A percentile compares a stretch with the other conserved stretches of the same genome.
phyloP scores from a whole-genome alignment of 2,113 vertebrate species.

The Xyrauchen texanus region DNA sequence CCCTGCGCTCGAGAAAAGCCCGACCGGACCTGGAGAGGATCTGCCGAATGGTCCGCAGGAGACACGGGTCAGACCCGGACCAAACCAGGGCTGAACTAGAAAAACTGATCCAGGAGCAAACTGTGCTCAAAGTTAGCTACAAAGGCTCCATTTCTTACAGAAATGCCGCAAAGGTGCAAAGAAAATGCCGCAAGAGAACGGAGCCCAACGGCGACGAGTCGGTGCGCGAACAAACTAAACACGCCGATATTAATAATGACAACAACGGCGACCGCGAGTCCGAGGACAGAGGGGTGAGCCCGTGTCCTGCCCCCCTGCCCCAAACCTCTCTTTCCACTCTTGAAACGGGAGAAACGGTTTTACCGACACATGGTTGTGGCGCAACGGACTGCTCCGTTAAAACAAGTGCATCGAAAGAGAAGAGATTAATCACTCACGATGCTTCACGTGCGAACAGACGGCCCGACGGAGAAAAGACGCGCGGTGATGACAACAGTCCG shows the following conservation, averaged over 20 bases:
- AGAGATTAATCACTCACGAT: conserved; percentile 60
- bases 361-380: conserved; percentile 61
- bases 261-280: conserved; percentile 50
- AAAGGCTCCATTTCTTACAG: conserved; percentile 90
- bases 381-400: conserved; percentile 65
- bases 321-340: conserved; percentile 47
- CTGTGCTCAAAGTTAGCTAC: conserved; percentile 90
- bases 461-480: conserved; percentile 19
- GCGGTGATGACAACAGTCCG: conserved; percentile 42
- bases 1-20: conserved; percentile 89
- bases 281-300: conserved; percentile 59
- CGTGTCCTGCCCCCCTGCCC: conserved; percentile 50
- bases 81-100: conserved; percentile 88
- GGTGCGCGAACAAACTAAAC: conserved; percentile 65
- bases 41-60: conserved; percentile 89
- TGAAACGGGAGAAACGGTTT: conserved; percentile 55
- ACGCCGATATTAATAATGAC: conserved; percentile 58
- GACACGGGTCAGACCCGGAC: conserved; percentile 87
- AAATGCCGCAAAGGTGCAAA: conserved; percentile 85
- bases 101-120: conserved; percentile 87
- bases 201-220: conserved; percentile 52
- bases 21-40: conserved; percentile 91
- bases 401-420: conserved; percentile 68
- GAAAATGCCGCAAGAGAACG: conserved; percentile 68
- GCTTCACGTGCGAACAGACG: conserved; percentile 46